Base-by-base conservation (phyloP, 2,797 vertebrate genomes). In the Takifugu rubripes region DNA sequence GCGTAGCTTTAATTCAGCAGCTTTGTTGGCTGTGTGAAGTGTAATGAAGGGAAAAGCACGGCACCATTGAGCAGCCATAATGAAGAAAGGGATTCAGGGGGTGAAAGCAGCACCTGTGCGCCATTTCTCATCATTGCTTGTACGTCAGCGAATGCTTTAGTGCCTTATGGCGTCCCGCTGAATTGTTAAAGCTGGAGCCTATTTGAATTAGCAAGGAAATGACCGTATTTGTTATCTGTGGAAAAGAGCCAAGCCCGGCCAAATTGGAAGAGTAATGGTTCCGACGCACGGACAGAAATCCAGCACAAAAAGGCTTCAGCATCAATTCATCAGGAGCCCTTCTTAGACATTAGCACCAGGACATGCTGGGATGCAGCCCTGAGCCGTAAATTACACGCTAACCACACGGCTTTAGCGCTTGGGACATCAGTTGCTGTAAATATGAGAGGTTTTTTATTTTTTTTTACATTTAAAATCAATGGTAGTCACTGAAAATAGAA, bases 251-350 rank as follows among this genome's bases (percentile, higher is more conserved):
- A 72, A 69, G 82, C 84, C 70, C 46, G 58, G 68, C 76, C 64
- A 91, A 94, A 94, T 92, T 91, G 92, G 87, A 93, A 91, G 89
- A 92, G 80, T 93, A 94, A 94, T 93, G 88, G 87, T 79, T 67
- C 83, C 70, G 85, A 88, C 67, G 81, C 66, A 86, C 82, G 16
- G 84, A 84, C 75, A 69, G 77, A 77, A 65, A 82, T 85, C 79
- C 84, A 50, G 72, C 79, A 77, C 78, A 77, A 84, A 74, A 25
- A 81, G 68, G 67, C 61, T 68, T 93, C 92, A 92, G 70, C 86
- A 90, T 91, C 79, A 77, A 93, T 94, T 92, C 87, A 92, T 94
- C 93, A 92, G 83, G 60, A 87, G 84, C 79, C 85, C 92, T 91
- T 89, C 60, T 77, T 77, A 53, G 61, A 84, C 77, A 87, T 94